Percentiles rank a stretch among this genome's conserved stretches.
Conservation (phyloP, 2,797 vertebrate genomes). For the Tokudaia muenninki region DNA sequence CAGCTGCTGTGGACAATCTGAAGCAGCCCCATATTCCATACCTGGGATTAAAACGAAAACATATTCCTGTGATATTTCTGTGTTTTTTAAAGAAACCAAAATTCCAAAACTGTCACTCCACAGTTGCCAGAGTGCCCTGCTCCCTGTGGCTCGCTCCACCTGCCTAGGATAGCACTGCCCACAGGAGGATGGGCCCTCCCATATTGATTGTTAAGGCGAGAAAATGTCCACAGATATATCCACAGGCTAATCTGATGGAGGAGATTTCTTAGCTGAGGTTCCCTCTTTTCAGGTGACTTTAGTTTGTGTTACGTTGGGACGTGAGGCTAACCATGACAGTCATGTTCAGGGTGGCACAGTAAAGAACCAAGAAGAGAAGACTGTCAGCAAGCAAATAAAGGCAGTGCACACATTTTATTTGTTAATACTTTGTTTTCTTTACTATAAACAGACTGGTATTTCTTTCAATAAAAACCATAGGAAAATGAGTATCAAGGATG, state of each 20-base stretch:
- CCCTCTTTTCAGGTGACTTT: not conserved
- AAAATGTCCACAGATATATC: not conserved
- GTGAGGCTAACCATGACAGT: not conserved
- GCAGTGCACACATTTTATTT: conserved; percentile 11
- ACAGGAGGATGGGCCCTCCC: not conserved
- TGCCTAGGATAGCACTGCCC: not conserved
- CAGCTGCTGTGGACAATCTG: not conserved
- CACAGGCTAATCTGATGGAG: not conserved
- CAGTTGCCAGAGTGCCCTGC: not conserved
- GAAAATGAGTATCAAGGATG: not conserved
- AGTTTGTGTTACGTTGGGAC: not conserved
- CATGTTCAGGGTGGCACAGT: not conserved
- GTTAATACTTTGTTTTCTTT: conserved; percentile 22
- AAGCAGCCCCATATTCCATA: not conserved
- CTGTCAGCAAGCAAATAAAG: not conserved
- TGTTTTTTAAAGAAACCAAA: not conserved
- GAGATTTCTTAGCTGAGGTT: not conserved
- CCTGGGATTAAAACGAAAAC: not conserved
- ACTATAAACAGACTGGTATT: not conserved
- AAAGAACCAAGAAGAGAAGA: not conserved
- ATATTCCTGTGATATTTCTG: not conserved
- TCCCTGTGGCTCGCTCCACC: not conserved
- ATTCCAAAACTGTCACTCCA: not conserved
- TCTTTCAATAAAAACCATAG: conserved; percentile 24
- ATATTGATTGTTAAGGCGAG: not conserved